Percentiles rank a stretch among this genome's conserved stretches.
phyloP scores from a whole-genome alignment of 2,888 invertebrate genomes.

The Chloroclysta siterata region DNA sequence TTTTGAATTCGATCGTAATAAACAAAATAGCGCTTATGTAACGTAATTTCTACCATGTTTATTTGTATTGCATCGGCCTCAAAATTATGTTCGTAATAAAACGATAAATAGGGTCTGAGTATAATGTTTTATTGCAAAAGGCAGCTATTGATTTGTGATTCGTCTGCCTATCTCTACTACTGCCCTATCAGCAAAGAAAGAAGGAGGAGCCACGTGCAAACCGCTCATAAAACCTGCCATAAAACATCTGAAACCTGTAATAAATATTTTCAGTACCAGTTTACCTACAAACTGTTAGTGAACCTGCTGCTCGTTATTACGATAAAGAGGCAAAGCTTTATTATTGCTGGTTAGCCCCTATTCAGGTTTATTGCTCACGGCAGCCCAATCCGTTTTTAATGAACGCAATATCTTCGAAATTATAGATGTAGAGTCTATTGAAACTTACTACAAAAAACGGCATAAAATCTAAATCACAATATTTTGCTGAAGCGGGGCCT shows the following conservation, averaged over 20 bases:
- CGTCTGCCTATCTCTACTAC: neutral
- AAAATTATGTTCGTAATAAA: neutral
- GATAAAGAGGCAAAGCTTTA: too few species aligned
- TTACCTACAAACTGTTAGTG: conserved; percentile 3
- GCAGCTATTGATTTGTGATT: conserved; percentile 1
- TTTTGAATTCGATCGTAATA: too few species aligned
- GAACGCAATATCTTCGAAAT: too few species aligned
- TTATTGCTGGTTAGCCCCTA: too few species aligned
- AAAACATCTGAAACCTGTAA: conserved; percentile 15
- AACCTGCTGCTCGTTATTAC: neutral
- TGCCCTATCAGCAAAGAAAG: conserved; percentile 1
- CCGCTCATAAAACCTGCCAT: conserved; percentile 17
- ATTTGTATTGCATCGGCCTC: neutral
- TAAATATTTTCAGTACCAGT: conserved; percentile 6
- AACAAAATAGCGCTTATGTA: too few species aligned
- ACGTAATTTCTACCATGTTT: neutral
- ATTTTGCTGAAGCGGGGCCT: too few species aligned
- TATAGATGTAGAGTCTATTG: too few species aligned
- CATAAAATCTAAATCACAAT: too few species aligned
- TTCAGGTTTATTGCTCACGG: too few species aligned
- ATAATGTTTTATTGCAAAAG: neutral
- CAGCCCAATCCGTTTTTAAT: too few species aligned
- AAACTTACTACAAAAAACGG: too few species aligned
- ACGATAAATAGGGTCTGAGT: neutral
- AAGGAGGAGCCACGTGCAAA: conserved; percentile 13